Percentiles rank a stretch among this genome's conserved stretches.
These are phyloP conservation scores for Acridotheres tristis DNA, from an alignment of 2,797 vertebrate species.

Conservation along the genomic window DNA sequence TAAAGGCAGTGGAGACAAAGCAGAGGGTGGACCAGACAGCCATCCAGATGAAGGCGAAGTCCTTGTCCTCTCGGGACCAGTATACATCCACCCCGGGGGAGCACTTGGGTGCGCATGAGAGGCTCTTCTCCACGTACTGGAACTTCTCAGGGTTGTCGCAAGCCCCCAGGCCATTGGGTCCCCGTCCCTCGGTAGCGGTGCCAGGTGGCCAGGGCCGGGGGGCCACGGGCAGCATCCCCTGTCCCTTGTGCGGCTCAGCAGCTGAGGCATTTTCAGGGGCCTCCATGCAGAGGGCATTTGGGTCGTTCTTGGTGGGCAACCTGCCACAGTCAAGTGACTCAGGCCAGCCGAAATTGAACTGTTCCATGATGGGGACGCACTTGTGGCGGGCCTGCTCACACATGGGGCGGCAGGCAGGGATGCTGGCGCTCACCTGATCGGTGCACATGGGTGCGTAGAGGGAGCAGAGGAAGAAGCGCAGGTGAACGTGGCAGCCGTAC, in stretches of 20 bases:
- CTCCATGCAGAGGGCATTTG: constrained; percentile 97
- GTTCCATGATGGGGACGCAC: constrained; percentile 96
- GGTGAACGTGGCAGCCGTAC: constrained; percentile 94
- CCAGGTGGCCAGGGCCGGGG: constrained; percentile 68
- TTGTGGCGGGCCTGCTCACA: constrained; percentile 93
- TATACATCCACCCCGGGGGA: constrained; percentile 91
- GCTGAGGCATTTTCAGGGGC: constrained; percentile 93
- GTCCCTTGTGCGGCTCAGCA: constrained; percentile 81
- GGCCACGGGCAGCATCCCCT: constrained; percentile 85
- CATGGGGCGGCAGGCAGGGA: constrained; percentile 97
- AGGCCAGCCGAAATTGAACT: constrained; percentile 96
- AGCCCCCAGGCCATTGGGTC: constrained; percentile 58
- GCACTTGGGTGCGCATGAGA: constrained; percentile 91
- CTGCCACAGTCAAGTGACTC: constrained; percentile 92
- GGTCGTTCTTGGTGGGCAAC: constrained; percentile 94
- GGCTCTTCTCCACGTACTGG: constrained; percentile 94
- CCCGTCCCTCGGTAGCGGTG: neutral
- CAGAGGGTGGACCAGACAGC: constrained; percentile 95
- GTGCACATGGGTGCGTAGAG: constrained; percentile 98
- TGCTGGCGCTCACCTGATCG: constrained; percentile 94
- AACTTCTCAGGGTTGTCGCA: constrained; percentile 95
- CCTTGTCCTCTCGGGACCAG: constrained; percentile 95
- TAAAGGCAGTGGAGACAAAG: constrained; percentile 96
- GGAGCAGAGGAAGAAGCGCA: constrained; percentile 98
- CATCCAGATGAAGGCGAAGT: constrained; percentile 98